Percentiles rank a stretch among this genome's conserved stretches.
phyloP scores from a whole-genome alignment of 2,888 invertebrate species.

The Morpho deidamia region DNA sequence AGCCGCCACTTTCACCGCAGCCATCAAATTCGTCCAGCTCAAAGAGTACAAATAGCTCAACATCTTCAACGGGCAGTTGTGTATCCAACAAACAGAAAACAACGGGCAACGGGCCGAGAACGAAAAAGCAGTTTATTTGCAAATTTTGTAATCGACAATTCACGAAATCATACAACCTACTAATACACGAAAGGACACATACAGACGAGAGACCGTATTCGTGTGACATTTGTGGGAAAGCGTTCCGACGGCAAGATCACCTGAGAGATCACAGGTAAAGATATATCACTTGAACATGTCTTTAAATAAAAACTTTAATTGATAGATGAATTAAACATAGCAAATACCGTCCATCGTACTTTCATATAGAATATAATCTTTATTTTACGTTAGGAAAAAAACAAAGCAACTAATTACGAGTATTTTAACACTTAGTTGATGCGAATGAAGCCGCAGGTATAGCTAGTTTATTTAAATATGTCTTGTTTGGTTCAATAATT shows the following conservation, averaged over 20 bases:
- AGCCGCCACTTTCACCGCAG: constrained; percentile 64
- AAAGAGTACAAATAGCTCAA: constrained; percentile 67
- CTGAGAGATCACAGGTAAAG: constrained; percentile 93
- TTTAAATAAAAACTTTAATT: too few relatives aligned
- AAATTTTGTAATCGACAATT: constrained; percentile 98
- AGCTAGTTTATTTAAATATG: too few relatives aligned
- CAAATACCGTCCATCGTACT: too few relatives aligned
- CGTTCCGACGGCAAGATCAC: constrained; percentile 98
- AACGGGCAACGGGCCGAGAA: constrained; percentile 83
- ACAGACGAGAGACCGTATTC: constrained; percentile 98
- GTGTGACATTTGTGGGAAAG: constrained; percentile 98
- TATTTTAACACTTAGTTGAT: too few relatives aligned
- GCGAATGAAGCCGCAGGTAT: too few relatives aligned
- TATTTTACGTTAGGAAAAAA: too few relatives aligned
- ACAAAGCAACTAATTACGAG: too few relatives aligned
- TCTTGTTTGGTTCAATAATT: too few relatives aligned
- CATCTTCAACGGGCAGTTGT: constrained; percentile 63
- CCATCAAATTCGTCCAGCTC: constrained; percentile 60
- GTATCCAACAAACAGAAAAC: constrained; percentile 70
- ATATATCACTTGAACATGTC: neutral
- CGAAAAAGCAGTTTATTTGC: constrained; percentile 99
- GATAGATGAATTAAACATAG: too few relatives aligned
- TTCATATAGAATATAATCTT: too few relatives aligned
- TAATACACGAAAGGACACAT: constrained; percentile 98
- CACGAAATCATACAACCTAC: constrained; percentile 97